phyloP scores from a whole-genome alignment of 2,888 invertebrate species.

The Macropis europaea region DNA sequence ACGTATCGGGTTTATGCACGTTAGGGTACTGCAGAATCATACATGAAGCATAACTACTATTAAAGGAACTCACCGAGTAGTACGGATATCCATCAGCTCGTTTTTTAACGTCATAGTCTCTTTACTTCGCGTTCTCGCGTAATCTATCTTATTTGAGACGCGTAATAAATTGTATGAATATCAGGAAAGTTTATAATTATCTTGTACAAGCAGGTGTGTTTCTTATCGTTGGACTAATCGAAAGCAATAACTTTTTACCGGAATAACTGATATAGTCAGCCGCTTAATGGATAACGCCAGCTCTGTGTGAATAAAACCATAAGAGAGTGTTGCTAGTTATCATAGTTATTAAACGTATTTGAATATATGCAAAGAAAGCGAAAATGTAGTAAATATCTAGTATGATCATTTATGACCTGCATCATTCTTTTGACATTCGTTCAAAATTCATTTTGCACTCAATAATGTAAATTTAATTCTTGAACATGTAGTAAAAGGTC shows the following conservation, averaged over 20 bases:
- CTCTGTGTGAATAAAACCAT: too few relatives aligned
- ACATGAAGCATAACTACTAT: slow-evolving; percentile 38
- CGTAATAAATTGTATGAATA: slow-evolving; percentile 31
- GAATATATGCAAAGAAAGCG: too few relatives aligned
- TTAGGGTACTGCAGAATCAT: background rate
- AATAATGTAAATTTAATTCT: too few relatives aligned
- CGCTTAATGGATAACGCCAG: too few relatives aligned
- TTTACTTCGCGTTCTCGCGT: slow-evolving; percentile 2
- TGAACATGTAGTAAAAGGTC: too few relatives aligned
- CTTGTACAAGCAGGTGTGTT: background rate
- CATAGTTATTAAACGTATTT: too few relatives aligned
- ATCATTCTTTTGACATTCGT: too few relatives aligned
- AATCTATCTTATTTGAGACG: background rate
- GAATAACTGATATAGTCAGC: background rate
- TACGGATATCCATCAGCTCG: slow-evolving; percentile 30
- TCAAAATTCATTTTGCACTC: too few relatives aligned
- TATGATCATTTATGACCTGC: too few relatives aligned
- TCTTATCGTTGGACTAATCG: background rate
- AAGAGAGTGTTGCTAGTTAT: too few relatives aligned
- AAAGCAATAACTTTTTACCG: slow-evolving; percentile 13
- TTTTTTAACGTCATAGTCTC: slow-evolving; percentile 8
- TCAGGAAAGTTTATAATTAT: slow-evolving; percentile 19
- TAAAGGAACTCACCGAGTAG: slow-evolving; percentile 14
- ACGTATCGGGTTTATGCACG: slow-evolving; percentile 18
- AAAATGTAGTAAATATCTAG: too few relatives aligned